Conservation (phyloP, 2,797 vertebrate genomes). For the Hybognathus amarus region DNA sequence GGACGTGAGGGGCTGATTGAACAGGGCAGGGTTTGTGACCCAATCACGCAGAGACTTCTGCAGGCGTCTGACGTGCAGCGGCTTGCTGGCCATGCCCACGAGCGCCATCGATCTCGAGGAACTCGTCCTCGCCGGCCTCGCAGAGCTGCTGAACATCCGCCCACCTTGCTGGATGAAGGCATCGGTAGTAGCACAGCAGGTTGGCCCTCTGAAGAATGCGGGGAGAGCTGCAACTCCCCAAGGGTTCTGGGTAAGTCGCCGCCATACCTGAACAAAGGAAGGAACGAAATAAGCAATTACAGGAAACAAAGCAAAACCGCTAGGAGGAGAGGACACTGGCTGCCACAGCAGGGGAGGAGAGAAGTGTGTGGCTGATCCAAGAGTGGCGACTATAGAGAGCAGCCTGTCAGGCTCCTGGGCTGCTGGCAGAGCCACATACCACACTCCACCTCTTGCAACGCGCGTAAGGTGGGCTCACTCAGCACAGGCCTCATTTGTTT, state of each 20-base stretch:
- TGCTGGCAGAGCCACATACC: slow-evolving; percentile 68
- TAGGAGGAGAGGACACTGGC: slow-evolving; percentile 23
- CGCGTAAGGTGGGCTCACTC: slow-evolving; percentile 81
- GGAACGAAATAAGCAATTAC: neutral
- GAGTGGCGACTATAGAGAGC: slow-evolving; percentile 59
- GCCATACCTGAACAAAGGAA: slow-evolving; percentile 84
- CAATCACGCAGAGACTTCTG: slow-evolving; percentile 97
- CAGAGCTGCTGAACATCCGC: slow-evolving; percentile 98
- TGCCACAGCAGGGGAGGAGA: slow-evolving; percentile 32
- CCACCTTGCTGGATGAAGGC: slow-evolving; percentile 99
- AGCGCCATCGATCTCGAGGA: slow-evolving; percentile 99
- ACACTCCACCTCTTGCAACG: slow-evolving; percentile 82
- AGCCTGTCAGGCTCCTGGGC: slow-evolving; percentile 73
- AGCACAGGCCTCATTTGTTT: slow-evolving; percentile 77
- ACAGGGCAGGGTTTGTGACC: slow-evolving; percentile 96
- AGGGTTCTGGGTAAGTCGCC: slow-evolving; percentile 93
- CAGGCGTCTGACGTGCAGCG: slow-evolving; percentile 92
- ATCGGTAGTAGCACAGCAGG: slow-evolving; percentile 95
- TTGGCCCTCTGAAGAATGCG: slow-evolving; percentile 96
- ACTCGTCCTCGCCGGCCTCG: slow-evolving; percentile 97
- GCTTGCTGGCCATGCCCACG: slow-evolving; percentile 98
- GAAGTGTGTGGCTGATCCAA: slow-evolving; percentile 47
- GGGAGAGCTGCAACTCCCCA: slow-evolving; percentile 95
- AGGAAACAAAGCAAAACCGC: slow-evolving; percentile 22
- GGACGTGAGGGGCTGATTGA: slow-evolving; percentile 95